A percentile compares a stretch with the other conserved stretches of the same genome.
These are phyloP conservation scores for Parauchenoglanis punctatus DNA, from an alignment of 2,797 vertebrate species.

Conservation along the genomic window DNA sequence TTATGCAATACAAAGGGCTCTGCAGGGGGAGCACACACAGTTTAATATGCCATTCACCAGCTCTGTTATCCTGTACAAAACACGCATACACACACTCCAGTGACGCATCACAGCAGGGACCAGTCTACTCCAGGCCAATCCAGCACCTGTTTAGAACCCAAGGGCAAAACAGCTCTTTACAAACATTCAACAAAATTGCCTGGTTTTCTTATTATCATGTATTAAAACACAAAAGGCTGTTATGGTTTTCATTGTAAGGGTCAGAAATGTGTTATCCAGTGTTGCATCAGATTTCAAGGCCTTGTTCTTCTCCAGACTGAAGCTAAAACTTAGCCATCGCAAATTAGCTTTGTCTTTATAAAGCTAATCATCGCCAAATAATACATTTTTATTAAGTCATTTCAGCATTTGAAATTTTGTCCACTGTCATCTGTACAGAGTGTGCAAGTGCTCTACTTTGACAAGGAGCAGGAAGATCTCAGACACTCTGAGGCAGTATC, in stretches of 20 bases:
- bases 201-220: background rate
- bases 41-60: slow-evolving; percentile 59
- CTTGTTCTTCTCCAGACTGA: background rate
- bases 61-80: slow-evolving; percentile 41
- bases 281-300: slow-evolving; percentile 14
- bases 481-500: background rate
- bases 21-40: slow-evolving; percentile 43
- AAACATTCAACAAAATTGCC: background rate
- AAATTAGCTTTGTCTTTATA: slow-evolving; percentile 13
- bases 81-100: slow-evolving; percentile 22
- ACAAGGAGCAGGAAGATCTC: background rate
- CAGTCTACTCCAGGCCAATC: background rate
- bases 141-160: slow-evolving; percentile 38
- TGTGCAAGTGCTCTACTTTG: background rate
- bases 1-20: slow-evolving; percentile 63
- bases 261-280: background rate
- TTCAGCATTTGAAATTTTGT: background rate
- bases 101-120: slow-evolving; percentile 38
- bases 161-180: slow-evolving; percentile 15
- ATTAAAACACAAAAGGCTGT: background rate
- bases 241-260: background rate
- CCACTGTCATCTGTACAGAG: background rate
- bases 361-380: background rate
- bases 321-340: too few relatives aligned
- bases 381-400: background rate